Evolutionary conservation across 2,797 vertebrate genomes (phyloP).

Genomic region (Mus minutoides): DNA sequence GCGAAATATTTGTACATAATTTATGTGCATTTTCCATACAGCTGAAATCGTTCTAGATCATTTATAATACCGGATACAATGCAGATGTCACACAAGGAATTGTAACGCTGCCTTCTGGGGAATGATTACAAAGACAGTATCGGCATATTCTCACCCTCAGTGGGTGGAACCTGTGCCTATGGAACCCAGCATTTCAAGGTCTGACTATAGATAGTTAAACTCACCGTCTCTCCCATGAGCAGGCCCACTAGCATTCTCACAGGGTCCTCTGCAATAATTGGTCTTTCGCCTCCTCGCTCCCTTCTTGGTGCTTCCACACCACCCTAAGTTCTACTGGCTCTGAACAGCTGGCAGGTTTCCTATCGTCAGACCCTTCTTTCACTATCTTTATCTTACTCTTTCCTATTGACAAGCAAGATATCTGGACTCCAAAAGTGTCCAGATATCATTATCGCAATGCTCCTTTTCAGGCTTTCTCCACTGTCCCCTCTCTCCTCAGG

Average conservation of each 20-base stretch:
- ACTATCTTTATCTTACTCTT: background rate
- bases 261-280: background rate
- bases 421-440: background rate
- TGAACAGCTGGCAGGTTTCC: background rate
- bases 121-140: background rate
- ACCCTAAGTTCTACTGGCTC: rapidly evolving
- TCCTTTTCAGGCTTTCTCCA: background rate
- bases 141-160: background rate
- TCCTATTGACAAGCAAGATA: background rate
- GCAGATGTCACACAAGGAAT: background rate
- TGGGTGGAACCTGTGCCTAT: background rate
- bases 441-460: background rate
- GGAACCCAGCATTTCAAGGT: background rate
- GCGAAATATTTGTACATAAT: too few species aligned
- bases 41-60: background rate
- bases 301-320: background rate
- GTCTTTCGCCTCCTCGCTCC: background rate
- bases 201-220: background rate
- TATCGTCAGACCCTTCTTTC: background rate
- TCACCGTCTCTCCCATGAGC: background rate
- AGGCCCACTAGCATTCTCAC: too few species aligned
- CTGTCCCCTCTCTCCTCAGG: background rate
- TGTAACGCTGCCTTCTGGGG: background rate
- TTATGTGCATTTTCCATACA: too few species aligned
- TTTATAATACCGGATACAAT: background rate